Percentiles rank a stretch among this genome's conserved stretches.
phyloP scores from a whole-genome alignment of 2,113 vertebrate genomes.

The Henicopernis longicauda region DNA sequence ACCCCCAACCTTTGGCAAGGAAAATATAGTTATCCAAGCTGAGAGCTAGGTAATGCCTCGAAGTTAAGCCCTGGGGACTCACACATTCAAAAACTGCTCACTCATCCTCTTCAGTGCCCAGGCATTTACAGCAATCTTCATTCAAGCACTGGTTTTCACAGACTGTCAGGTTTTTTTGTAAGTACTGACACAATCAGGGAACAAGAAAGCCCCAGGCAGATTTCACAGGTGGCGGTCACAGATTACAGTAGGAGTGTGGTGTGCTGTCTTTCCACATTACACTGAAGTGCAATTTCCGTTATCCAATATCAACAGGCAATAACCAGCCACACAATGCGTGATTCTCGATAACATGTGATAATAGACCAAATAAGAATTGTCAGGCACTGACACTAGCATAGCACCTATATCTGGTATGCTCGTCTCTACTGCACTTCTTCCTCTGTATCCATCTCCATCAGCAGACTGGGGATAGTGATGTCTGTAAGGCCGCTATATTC shows the following conservation, averaged over 20 bases:
- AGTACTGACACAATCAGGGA: neutral
- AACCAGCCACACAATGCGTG: neutral
- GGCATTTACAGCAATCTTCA: neutral
- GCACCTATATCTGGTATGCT: neutral
- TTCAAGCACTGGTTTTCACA: neutral
- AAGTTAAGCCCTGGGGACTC: neutral
- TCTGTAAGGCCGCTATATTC: fast-evolving
- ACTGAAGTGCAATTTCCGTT: neutral
- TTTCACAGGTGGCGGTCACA: neutral
- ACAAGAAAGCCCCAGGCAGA: neutral
- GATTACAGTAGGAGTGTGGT: fast-evolving
- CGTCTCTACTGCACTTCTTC: neutral
- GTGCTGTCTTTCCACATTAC: neutral
- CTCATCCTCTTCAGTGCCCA: neutral
- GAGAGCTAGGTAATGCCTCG: neutral
- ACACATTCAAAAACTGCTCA: neutral
- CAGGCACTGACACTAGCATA: neutral
- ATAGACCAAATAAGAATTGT: neutral
- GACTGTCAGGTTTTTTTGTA: neutral
- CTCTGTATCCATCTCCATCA: neutral
- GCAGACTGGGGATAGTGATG: neutral
- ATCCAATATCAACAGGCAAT: neutral
- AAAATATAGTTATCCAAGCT: neutral
- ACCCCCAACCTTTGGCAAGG: neutral
- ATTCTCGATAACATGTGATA: neutral